phyloP scores from a whole-genome alignment of 2,113 vertebrate species.

The Leptodactylus fuscus region DNA sequence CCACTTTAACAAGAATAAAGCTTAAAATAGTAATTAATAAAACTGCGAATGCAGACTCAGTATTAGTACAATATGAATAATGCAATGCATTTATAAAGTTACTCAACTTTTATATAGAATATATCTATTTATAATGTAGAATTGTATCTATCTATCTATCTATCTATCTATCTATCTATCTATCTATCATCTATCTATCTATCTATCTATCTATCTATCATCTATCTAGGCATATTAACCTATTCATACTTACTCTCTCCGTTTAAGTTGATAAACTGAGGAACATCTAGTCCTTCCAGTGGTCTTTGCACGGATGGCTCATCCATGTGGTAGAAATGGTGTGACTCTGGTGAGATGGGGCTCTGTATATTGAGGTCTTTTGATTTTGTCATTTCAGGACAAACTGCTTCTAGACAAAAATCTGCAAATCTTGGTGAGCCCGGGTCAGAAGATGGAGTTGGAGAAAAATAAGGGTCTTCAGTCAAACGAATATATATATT shows the following conservation, averaged over 20 bases:
- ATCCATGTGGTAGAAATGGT: background rate
- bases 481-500: constrained; percentile 63
- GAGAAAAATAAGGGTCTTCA: constrained; percentile 76
- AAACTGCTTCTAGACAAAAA: constrained; percentile 40
- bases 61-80: too few species aligned
- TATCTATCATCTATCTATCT: too few species aligned
- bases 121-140: too few species aligned
- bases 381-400: background rate
- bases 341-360: background rate
- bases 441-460: constrained; percentile 61
- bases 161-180: too few species aligned
- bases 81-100: too few species aligned
- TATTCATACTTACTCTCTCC: background rate
- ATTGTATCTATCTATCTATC: too few species aligned
- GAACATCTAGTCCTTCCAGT: background rate
- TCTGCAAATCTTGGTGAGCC: constrained; percentile 58
- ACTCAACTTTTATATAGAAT: too few species aligned
- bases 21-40: too few species aligned
- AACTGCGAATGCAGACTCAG: too few species aligned
- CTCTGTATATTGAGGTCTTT: background rate
- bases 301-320: background rate
- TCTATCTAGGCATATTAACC: too few species aligned
- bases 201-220: too few species aligned
- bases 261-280: background rate
- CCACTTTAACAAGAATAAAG: too few species aligned